Evolutionary conservation across 2,888 invertebrate species (phyloP).

Genomic region (Amphipoea lucens): DNA sequence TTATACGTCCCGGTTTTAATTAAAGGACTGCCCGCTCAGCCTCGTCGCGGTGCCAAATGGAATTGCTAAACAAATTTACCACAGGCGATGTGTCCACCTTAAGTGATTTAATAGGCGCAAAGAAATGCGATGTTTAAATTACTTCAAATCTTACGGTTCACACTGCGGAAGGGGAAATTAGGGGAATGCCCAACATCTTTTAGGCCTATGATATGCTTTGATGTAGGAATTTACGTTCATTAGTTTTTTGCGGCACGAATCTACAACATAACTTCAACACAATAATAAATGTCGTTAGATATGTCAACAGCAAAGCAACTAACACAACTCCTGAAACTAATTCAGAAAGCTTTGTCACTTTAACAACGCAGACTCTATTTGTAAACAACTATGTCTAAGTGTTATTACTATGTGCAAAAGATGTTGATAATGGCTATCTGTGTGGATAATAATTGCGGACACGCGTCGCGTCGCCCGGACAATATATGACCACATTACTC

Average conservation of each 20-base stretch:
- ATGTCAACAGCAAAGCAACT: conserved; percentile 7
- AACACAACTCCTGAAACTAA: conserved; percentile 11
- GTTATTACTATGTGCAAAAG: conserved; percentile 65
- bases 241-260: conserved; percentile 19
- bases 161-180: conserved; percentile 66
- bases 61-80: conserved; percentile 90
- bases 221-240: conserved; percentile 45
- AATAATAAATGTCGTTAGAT: conserved; percentile 14
- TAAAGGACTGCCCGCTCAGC: conserved; percentile 88
- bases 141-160: conserved; percentile 80
- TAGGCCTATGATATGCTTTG: conserved; percentile 61
- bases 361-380: conserved; percentile 50
- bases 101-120: conserved; percentile 90
- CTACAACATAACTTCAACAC: not conserved
- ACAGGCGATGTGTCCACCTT: conserved; percentile 90
- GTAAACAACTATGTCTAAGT: conserved; percentile 55
- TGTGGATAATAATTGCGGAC: conserved; percentile 86
- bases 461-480: conserved; percentile 83
- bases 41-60: conserved; percentile 85
- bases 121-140: conserved; percentile 88
- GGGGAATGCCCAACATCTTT: conserved; percentile 61
- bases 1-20: conserved; percentile 89
- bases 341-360: conserved; percentile 23
- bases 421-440: conserved; percentile 63
- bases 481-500: conserved; percentile 90